These are phyloP conservation scores for Pristionchus japonicus DNA, from an alignment of 2,888 invertebrate genomes.

Conservation along the genomic window DNA sequence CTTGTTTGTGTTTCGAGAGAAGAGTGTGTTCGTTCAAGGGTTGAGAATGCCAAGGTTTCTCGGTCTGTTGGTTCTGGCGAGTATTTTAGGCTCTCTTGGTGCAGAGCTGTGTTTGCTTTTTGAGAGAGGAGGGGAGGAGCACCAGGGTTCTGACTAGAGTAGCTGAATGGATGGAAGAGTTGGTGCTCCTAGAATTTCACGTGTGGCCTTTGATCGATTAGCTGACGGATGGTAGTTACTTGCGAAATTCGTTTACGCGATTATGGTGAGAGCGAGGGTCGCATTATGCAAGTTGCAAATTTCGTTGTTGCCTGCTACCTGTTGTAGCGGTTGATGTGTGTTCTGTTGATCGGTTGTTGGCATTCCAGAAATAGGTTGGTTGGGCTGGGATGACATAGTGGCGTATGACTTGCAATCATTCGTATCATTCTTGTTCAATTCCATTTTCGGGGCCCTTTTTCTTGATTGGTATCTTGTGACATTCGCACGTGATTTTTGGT, in stretches of 20 bases:
- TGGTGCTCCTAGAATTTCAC: too few relatives aligned
- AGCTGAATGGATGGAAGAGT: neutral
- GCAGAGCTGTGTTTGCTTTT: neutral
- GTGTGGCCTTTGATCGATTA: neutral
- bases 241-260: neutral
- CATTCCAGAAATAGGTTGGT: neutral
- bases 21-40: neutral
- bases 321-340: too few relatives aligned
- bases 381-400: too few relatives aligned
- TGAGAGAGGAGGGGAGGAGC: neutral
- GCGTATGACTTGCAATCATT: too few relatives aligned
- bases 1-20: slow-evolving; percentile 20
- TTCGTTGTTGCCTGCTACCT: too few relatives aligned
- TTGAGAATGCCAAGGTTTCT: neutral
- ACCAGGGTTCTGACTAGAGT: neutral
- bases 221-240: slow-evolving; percentile 15
- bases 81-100: neutral
- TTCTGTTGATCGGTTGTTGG: neutral
- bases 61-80: neutral
- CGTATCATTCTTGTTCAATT: too few relatives aligned
- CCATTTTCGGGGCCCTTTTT: too few relatives aligned
- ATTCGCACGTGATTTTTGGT: too few relatives aligned
- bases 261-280: too few relatives aligned
- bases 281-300: too few relatives aligned
- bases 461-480: too few relatives aligned